phyloP scores from a whole-genome alignment of 2,113 vertebrate species.

The Passer domesticus region DNA sequence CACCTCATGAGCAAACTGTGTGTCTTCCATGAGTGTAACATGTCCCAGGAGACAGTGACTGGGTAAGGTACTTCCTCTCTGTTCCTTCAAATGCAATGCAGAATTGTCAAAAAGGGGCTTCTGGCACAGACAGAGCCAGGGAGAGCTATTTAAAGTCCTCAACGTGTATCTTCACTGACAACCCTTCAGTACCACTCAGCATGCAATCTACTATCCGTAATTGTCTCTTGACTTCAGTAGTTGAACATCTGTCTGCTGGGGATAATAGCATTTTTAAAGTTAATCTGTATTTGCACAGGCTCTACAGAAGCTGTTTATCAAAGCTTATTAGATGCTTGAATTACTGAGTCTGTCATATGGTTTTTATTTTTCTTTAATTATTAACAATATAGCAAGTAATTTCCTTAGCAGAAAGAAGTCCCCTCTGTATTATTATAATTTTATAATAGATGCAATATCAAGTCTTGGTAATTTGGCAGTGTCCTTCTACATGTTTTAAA shows the following conservation, averaged over 20 bases:
- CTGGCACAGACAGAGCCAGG: not conserved
- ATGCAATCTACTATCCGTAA: not conserved
- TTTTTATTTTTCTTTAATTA: conserved; percentile 12
- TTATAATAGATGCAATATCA: not conserved
- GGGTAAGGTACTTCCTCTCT: not conserved
- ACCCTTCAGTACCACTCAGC: not conserved
- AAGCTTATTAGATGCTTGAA: not conserved
- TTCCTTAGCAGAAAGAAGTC: not conserved
- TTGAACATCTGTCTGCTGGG: not conserved
- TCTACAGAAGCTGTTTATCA: conserved; percentile 3
- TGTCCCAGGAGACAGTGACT: not conserved
- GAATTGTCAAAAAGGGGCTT: not conserved
- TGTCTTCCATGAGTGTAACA: rapidly evolving
- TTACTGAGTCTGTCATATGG: not conserved
- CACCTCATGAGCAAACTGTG: not conserved
- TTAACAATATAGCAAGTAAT: not conserved
- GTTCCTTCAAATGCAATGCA: not conserved
- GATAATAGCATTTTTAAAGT: not conserved
- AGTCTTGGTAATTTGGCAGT: not conserved
- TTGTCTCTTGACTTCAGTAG: not conserved
- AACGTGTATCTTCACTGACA: not conserved
- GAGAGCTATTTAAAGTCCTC: not conserved
- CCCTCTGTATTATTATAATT: not conserved
- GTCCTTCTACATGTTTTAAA: not conserved
- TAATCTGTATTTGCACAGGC: conserved; percentile 17